Base-by-base conservation (phyloP, 2,888 invertebrate genomes). In the Steinernema carpocapsae region DNA sequence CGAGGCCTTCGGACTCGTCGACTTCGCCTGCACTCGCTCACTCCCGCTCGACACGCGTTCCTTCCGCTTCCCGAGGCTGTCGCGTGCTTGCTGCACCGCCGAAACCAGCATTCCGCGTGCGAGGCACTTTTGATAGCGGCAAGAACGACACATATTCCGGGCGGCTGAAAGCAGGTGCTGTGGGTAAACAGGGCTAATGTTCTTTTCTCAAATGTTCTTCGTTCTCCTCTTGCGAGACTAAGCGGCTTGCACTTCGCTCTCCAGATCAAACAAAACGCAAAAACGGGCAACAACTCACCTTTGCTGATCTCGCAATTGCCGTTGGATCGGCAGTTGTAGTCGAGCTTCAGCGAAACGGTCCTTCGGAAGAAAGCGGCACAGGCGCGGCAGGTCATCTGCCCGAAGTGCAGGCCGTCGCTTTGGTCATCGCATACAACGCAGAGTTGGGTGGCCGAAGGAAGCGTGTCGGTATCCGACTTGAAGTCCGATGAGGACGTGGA, bases 121-220 rank as follows among this genome's bases (percentile, higher is more conserved):
- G 14, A 85, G 46, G 71, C 85, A 85, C 76, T 84, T 83, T 71
- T 78, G 71, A 74, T 77, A 84, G 56, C 85, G 77, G 73, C 85
- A 85, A 45, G 83, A 77, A 46, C 85, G 75, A 72, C 85, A 85
- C 82, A 84, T 83, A 73, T 85, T 85, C 29, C 85, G 77, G 12
- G 81, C 82, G 32, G 79, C 84, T 85, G 72, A 78, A 84, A 75
- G 46, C n/a, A 59, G 17, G 24, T 46, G 10, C n/a, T n/a, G n/a
- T n/a, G n/a, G 1, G 29, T 17, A 29, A 56, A 22, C 10, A 72
- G 46, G 70, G 64, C n/a, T 1, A 12, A 24, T 42, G 48, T 64
- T 71, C 73, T 74, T 22, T 74, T 48, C 14, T 37, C 64, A 51
- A 70, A 70, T 51, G 71, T 46, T 29, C 64, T 22, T 70, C 51